A percentile compares a stretch with the other conserved stretches of the same genome.
Conservation (phyloP, 1,140 invertebrate species). For the Campoletis sonorensis region DNA sequence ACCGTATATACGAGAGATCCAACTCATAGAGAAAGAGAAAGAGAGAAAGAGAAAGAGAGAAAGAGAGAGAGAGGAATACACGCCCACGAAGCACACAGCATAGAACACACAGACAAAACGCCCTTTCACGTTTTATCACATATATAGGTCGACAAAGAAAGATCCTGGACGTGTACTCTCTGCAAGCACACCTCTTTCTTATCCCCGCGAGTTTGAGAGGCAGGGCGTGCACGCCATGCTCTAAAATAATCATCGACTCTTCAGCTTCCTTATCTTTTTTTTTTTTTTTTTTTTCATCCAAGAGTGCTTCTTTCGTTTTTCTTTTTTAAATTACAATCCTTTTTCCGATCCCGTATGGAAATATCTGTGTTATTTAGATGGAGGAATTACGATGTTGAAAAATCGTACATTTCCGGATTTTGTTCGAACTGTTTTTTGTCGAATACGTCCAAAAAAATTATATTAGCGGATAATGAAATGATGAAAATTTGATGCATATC, state of each 20-base stretch:
- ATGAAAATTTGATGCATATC: too few species aligned
- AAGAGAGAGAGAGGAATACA: not conserved
- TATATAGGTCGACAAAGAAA: not conserved
- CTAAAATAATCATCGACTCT: conserved; percentile 49
- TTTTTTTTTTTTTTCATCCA: not conserved
- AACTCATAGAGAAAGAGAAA: conserved; percentile 7
- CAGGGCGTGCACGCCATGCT: conserved; percentile 47
- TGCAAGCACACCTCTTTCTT: conserved; percentile 32
- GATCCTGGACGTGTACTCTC: conserved; percentile 19
- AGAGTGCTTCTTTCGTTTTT: not conserved
- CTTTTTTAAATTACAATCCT: not conserved
- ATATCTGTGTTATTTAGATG: not conserved
- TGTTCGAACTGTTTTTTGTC: too few species aligned
- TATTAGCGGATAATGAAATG: too few species aligned
- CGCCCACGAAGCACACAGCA: not conserved
- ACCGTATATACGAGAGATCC: conserved; percentile 37
- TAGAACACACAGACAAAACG: not conserved
- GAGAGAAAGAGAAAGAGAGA: not conserved
- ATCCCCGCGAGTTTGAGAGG: conserved; percentile 44
- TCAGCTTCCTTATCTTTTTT: conserved; percentile 22
- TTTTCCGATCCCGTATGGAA: not conserved
- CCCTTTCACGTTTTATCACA: not conserved
- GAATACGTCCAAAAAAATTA: too few species aligned
- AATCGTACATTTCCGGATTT: too few species aligned
- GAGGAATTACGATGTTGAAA: not conserved